Base-by-base conservation (phyloP, 2,797 vertebrate species). In the Leucoraja ocellata region DNA sequence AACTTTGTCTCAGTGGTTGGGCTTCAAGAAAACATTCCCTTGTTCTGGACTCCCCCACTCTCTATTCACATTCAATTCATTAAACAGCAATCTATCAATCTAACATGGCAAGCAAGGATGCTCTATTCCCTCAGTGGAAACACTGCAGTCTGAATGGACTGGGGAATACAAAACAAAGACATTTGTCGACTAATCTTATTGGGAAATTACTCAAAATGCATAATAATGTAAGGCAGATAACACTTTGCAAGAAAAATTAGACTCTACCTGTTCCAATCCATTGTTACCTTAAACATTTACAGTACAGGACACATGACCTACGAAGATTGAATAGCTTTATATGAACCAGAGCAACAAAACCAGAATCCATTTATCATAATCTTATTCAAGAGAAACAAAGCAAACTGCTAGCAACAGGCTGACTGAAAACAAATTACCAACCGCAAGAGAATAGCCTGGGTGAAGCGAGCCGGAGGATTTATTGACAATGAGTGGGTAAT, bases 351-450 rank as follows among this genome's bases (percentile, higher is more conserved):
- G 90, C 39, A 92, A 92, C 90, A 92, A 58, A 54, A 92, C 90
- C 36, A 74, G 90, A 95, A 96, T 95, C 96, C 96, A 96, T 96
- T 97, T 96, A 96, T 97, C 96, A 97, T 96, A 96, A 97, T 96
- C 95, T 95, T 95, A 95, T 94, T 0, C 54, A 96, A 95, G 95
- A 96, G 94, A 95, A 94, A 95, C 93, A 96, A 95, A 95, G 96
- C 96, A 96, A 96, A 97, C 96, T 96, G 96, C 95, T 96, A 94
- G 90, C 95, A 95, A 97, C 95, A 96, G 95, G 95, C 94, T 74
- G 95, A 94, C 95, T 96, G 95, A 95, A 96, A 96, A 96, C 94
- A 95, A 96, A 97, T 96, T 95, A 95, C 94, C 94, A 36, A 94
- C 93, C 93, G 93, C 93, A 94, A 92, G 90, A 91, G 90, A 92